These are phyloP conservation scores for Alces alces DNA, from an alignment of 2,113 vertebrate species.

Conservation along the genomic window DNA sequence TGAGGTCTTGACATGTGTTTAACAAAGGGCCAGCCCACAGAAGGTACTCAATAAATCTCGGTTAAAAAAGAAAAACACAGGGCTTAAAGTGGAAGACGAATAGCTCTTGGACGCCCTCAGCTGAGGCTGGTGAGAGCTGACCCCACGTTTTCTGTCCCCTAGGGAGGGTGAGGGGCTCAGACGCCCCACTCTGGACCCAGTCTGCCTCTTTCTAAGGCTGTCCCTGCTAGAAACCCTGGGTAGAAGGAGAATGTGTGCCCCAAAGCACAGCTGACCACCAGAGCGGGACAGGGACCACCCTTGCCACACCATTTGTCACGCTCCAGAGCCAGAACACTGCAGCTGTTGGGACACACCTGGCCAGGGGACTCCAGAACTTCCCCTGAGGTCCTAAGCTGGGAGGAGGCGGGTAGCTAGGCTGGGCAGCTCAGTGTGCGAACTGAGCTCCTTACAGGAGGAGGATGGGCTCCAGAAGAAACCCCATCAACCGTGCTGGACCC, in stretches of 20 bases:
- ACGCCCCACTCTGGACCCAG: background rate
- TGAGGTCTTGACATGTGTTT: background rate
- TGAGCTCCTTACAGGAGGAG: background rate
- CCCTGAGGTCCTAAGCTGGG: background rate
- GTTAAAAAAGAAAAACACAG: background rate
- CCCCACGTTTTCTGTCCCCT: background rate
- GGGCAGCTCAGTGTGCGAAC: background rate
- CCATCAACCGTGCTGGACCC: background rate
- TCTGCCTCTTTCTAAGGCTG: background rate
- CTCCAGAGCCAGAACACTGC: background rate
- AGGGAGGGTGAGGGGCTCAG: background rate
- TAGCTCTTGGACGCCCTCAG: fast-evolving
- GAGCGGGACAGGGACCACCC: background rate
- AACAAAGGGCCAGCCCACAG: background rate
- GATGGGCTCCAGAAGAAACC: constrained; percentile 12
- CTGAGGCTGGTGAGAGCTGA: background rate
- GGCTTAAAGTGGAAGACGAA: background rate
- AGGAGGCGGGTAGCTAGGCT: background rate
- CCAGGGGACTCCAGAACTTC: background rate
- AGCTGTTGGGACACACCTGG: background rate
- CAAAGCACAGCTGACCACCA: background rate
- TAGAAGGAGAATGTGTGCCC: too few relatives aligned
- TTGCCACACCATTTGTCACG: background rate
- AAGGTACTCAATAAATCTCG: constrained; percentile 6
- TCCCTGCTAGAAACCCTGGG: background rate